Percentiles rank a stretch among this genome's conserved stretches.
Evolutionary conservation across 2,113 vertebrate genomes (phyloP).

Genomic region (Oreochromis aureus): DNA sequence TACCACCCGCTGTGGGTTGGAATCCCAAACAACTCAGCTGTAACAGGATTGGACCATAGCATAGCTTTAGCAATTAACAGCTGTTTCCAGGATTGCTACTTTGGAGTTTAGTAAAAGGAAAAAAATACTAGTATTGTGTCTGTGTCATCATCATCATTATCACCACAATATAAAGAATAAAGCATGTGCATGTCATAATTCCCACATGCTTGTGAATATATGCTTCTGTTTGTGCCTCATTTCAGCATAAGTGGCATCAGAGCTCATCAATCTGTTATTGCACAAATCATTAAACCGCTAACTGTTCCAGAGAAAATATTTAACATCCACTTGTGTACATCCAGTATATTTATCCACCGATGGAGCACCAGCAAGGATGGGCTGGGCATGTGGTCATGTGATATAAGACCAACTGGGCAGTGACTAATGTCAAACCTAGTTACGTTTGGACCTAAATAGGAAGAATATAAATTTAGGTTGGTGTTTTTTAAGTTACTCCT

Average conservation of each 20-base stretch:
- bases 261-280: neutral
- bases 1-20: conserved; percentile 3
- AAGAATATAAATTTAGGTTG: no score
- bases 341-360: neutral
- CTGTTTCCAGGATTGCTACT: neutral
- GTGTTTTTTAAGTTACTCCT: no score
- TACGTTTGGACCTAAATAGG: neutral
- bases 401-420: neutral
- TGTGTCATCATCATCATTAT: neutral
- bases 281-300: neutral
- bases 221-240: neutral
- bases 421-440: no score
- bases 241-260: neutral
- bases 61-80: neutral
- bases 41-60: neutral
- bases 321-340: no score
- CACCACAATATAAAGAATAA: neutral
- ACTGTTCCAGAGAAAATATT: neutral
- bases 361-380: neutral
- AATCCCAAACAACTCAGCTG: conserved; percentile 19
- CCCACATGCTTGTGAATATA: neutral
- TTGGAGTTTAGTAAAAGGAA: neutral
- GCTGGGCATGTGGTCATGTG: neutral
- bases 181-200: neutral
- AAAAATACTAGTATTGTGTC: neutral